Evolutionary conservation across 92 coral and sea anemone genomes (phyloP).

Genomic region (Diadumene lineata): DNA sequence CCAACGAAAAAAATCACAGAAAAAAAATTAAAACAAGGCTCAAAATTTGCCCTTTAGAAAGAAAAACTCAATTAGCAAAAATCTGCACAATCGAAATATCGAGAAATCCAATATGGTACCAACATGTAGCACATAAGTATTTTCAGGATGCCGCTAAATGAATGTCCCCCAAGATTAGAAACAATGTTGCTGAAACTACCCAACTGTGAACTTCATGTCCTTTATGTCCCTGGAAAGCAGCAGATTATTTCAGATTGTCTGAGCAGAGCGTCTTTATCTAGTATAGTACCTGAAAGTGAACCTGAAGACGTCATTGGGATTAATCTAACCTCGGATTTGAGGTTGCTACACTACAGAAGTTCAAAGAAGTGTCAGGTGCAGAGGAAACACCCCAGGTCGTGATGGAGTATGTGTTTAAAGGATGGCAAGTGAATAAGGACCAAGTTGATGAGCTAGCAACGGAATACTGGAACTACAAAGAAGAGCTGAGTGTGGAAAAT

Average conservation of each 20-base stretch:
- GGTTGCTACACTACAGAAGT: constrained; percentile 16
- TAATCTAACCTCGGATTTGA: constrained; percentile 35
- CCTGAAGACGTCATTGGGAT: constrained; percentile 40
- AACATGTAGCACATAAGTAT: no score
- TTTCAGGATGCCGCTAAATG: constrained; percentile 40
- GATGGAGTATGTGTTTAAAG: constrained; percentile 43
- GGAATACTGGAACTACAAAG: constrained; percentile 56
- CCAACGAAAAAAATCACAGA: no score
- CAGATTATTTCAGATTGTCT: constrained; percentile 54
- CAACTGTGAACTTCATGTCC: constrained; percentile 45
- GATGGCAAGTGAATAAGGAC: constrained; percentile 41
- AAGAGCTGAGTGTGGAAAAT: constrained; percentile 59
- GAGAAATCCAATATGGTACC: no score
- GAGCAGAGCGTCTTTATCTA: constrained; percentile 43
- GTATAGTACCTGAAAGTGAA: constrained; percentile 28
- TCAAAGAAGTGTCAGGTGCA: constrained; percentile 21
- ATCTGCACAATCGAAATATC: no score
- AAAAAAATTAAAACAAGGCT: no score
- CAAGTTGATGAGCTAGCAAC: constrained; percentile 53
- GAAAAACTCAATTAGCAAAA: no score
- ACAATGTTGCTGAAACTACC: constrained; percentile 40
- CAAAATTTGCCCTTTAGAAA: no score
- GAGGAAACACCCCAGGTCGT: constrained; percentile 49
- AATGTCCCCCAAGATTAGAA: constrained; percentile 47
- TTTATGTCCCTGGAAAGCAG: constrained; percentile 52